These are phyloP conservation scores for Caenorhabditis tropicalis DNA, from an alignment of 1,140 invertebrate genomes.

Conservation along the genomic window DNA sequence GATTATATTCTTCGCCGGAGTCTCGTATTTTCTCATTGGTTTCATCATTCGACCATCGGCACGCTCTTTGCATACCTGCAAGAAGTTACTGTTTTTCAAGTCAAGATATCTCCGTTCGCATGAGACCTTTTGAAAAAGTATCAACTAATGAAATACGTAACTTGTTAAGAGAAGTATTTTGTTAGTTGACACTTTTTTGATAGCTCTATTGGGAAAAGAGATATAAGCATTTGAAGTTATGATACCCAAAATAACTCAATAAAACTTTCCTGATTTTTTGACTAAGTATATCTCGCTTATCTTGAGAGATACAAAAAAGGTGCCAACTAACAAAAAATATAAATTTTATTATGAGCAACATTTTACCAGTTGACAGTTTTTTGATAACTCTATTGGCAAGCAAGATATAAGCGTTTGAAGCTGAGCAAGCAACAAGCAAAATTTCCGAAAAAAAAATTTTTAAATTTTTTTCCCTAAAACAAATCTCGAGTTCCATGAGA, in stretches of 20 bases:
- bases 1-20: neutral
- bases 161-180: neutral
- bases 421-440: neutral
- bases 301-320: neutral
- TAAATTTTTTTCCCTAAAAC: too few relatives aligned
- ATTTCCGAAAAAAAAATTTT: too few relatives aligned
- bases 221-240: neutral
- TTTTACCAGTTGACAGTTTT: neutral
- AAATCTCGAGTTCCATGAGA: too few relatives aligned
- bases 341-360: neutral
- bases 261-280: too few relatives aligned
- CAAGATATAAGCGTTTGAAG: neutral
- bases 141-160: neutral
- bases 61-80: conserved; percentile 27
- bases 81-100: too few relatives aligned
- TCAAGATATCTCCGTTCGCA: neutral
- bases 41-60: neutral
- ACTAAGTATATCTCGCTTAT: neutral
- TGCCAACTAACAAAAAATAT: neutral
- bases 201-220: neutral
- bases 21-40: conserved; percentile 26
- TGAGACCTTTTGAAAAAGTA: neutral
- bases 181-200: neutral
- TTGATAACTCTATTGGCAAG: neutral
- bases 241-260: too few relatives aligned